These are phyloP conservation scores for Rhinatrema bivittatum DNA, from an alignment of 2,797 vertebrate species.

Conservation along the genomic window DNA sequence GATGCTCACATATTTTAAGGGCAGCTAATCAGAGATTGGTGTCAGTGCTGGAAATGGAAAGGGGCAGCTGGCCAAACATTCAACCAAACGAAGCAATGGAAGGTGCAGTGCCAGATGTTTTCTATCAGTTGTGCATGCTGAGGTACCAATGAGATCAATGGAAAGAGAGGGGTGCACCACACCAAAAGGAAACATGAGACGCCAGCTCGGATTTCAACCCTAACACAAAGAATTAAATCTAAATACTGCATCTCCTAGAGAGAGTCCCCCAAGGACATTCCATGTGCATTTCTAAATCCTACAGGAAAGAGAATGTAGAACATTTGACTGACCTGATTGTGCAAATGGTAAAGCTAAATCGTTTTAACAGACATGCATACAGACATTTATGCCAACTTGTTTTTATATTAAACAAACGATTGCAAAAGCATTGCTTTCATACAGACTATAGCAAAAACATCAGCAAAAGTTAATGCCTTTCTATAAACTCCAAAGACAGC, in stretches of 20 bases:
- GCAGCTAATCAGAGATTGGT: constrained; percentile 39
- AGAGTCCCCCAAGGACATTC: constrained; percentile 23
- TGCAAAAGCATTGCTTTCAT: too few relatives aligned
- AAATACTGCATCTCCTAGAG: constrained; percentile 39
- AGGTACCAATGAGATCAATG: constrained; percentile 42
- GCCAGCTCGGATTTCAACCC: constrained; percentile 50
- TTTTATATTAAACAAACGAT: too few relatives aligned
- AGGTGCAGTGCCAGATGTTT: constrained; percentile 55
- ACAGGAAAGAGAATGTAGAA: constrained; percentile 20
- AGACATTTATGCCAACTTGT: too few relatives aligned
- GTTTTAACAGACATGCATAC: too few relatives aligned
- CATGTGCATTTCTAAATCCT: constrained; percentile 31
- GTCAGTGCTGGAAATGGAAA: constrained; percentile 46
- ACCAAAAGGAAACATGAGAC: constrained; percentile 51
- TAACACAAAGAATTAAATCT: constrained; percentile 40
- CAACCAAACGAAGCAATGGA: constrained; percentile 45
- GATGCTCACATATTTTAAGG: constrained; percentile 4
- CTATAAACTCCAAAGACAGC: too few relatives aligned
- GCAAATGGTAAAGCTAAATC: constrained; percentile 12
- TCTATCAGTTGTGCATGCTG: constrained; percentile 40
- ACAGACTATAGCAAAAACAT: too few relatives aligned
- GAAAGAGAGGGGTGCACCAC: constrained; percentile 39
- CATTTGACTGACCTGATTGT: constrained; percentile 26
- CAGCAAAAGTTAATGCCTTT: too few relatives aligned
- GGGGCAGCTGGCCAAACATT: constrained; percentile 50